phyloP scores from a whole-genome alignment of 2,797 vertebrate genomes.

The Chromis chromis region DNA sequence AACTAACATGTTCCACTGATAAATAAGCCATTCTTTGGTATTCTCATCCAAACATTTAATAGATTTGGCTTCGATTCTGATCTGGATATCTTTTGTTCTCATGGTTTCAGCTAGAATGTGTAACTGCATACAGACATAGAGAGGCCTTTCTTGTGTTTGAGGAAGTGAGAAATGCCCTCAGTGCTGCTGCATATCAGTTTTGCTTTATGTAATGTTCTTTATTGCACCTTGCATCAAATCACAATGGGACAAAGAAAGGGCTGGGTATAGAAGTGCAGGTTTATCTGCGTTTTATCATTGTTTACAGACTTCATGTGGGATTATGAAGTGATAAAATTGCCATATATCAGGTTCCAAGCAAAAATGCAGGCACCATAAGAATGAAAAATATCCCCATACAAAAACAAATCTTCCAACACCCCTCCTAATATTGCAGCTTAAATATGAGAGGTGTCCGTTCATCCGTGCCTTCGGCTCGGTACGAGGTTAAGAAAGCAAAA shows the following conservation, averaged over 20 bases:
- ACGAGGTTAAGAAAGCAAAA: slow-evolving; percentile 9
- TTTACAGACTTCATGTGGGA: neutral
- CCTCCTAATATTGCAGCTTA: neutral
- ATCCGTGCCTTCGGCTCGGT: neutral
- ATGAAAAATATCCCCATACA: neutral
- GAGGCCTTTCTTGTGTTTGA: neutral
- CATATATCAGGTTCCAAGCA: too few species aligned
- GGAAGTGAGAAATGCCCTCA: slow-evolving; percentile 9
- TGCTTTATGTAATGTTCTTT: neutral
- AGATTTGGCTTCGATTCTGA: neutral
- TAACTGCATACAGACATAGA: neutral
- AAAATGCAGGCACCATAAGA: too few species aligned
- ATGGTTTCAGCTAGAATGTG: neutral
- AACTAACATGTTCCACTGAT: neutral
- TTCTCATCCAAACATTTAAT: neutral
- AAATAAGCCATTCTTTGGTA: neutral
- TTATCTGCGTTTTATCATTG: neutral
- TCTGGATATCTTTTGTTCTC: neutral
- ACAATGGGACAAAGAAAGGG: neutral
- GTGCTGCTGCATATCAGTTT: neutral
- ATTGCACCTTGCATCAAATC: neutral
- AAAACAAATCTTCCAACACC: neutral
- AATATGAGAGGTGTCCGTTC: neutral
- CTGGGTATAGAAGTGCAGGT: neutral
- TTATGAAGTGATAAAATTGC: too few species aligned